A percentile compares a stretch with the other conserved stretches of the same genome.
phyloP scores from a whole-genome alignment of 92 coral and sea anemone species.

The Desmophyllum pertusum region DNA sequence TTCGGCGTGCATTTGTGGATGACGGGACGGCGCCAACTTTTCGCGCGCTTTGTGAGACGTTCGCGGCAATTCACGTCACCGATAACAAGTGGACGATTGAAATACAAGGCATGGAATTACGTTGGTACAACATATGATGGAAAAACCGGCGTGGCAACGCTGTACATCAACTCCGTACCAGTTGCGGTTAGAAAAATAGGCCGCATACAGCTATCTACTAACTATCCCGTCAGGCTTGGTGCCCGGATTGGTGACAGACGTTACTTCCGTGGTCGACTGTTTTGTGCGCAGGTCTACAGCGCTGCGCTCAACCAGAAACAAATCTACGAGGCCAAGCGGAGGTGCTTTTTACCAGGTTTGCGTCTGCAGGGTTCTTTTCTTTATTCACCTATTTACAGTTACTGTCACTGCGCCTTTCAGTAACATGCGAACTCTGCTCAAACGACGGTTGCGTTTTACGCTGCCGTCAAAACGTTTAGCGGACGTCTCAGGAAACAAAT shows the following conservation, averaged over 20 bases:
- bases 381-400: neutral
- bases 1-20: slow-evolving; percentile 73
- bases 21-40: slow-evolving; percentile 57
- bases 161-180: slow-evolving; percentile 38
- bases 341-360: slow-evolving; percentile 70
- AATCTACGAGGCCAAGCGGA: slow-evolving; percentile 45
- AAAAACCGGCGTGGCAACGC: slow-evolving; percentile 42
- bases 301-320: slow-evolving; percentile 46
- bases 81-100: slow-evolving; percentile 46
- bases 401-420: neutral
- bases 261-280: slow-evolving; percentile 59
- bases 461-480: too few relatives aligned
- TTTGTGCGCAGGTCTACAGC: slow-evolving; percentile 56
- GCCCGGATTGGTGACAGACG: slow-evolving; percentile 53
- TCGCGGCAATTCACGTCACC: slow-evolving; percentile 28
- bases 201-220: slow-evolving; percentile 42
- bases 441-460: too few relatives aligned
- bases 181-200: slow-evolving; percentile 44
- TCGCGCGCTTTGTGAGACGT: slow-evolving; percentile 66
- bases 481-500: too few relatives aligned
- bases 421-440: too few relatives aligned
- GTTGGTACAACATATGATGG: slow-evolving; percentile 49
- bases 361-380: neutral
- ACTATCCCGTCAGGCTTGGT: slow-evolving; percentile 50
- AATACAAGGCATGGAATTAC: slow-evolving; percentile 54